Base-by-base conservation (phyloP, 2,113 vertebrate species). In the Protobothrops flavoviridis region DNA sequence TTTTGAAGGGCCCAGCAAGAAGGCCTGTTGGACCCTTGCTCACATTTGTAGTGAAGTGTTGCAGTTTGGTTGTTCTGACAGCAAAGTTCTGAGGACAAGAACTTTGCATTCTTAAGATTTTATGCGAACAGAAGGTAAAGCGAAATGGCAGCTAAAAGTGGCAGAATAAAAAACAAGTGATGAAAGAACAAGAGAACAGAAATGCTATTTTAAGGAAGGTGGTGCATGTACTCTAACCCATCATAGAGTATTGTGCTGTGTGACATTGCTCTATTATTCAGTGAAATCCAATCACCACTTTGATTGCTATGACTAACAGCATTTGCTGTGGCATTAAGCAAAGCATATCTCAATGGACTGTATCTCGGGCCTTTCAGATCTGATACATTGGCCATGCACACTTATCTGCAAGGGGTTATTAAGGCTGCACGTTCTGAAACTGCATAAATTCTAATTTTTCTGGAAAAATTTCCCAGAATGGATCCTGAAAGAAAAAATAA, bases 141-240 rank as follows among this genome's bases (percentile, higher is more conserved):
- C 10, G 87, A 89, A 74, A 61, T 24, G 39, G 88, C 55, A 61
- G 39, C 61, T 26, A 53, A 43, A 53, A 55, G n/a, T 55, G 24
- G 50, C 21, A 88, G 61, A 5, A 52, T 64, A 93, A 56, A 43
- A 53, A 29, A 39, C 24, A 55, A 39, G 50, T 43, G 43, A 81
- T 85, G 91, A 69, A 88, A 88, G 57, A 92, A 87, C 85, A 92
- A 87, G 85, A 61, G 56, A 87, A 91, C 39, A 21, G 45, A 81
- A 53, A 61, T 29, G 39, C 88, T 93, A 93, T 90, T 90, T 64
- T 90, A 64, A 90, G 48, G 43, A 56, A 39, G 69, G 45, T 53
- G 85, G 45, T 52, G 52, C 43, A 0, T 86, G 33, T 87, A 52
- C 29, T 85, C 85, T 56, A 89, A 48, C 92, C 64, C 53, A 48